phyloP scores from a whole-genome alignment of 2,888 invertebrate species.

The Eutolmus rufibarbis region DNA sequence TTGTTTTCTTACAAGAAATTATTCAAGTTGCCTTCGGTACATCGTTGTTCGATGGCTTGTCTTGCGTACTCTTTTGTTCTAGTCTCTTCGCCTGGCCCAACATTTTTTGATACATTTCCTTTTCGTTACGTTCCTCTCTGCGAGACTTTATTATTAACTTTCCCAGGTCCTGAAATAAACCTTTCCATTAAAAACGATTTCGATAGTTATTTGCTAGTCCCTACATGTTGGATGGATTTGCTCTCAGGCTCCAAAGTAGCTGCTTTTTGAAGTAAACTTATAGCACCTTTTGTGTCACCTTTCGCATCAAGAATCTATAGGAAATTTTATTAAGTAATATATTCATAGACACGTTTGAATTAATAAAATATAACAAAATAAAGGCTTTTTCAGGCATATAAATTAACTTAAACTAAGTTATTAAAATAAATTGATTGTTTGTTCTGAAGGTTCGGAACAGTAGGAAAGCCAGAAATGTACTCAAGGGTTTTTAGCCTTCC shows the following conservation, averaged over 20 bases:
- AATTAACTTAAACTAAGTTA: no score
- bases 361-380: no score
- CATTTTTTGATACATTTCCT: slow-evolving; percentile 75
- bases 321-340: background rate
- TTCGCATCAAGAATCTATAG: slow-evolving; percentile 71
- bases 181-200: background rate
- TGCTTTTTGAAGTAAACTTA: slow-evolving; percentile 71
- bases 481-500: background rate
- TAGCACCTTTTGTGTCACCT: slow-evolving; percentile 75
- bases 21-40: slow-evolving; percentile 56
- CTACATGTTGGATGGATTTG: slow-evolving; percentile 65
- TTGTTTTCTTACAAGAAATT: background rate
- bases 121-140: slow-evolving; percentile 69
- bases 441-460: no score
- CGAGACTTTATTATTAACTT: slow-evolving; percentile 67
- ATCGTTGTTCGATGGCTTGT: slow-evolving; percentile 56
- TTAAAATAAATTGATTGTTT: no score
- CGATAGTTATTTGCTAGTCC: background rate
- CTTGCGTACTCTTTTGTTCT: slow-evolving; percentile 58
- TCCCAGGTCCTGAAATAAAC: slow-evolving; percentile 63
- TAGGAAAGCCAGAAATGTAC: no score
- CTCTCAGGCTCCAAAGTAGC: slow-evolving; percentile 71
- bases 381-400: no score
- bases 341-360: no score
- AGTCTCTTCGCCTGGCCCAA: slow-evolving; percentile 64